Percentiles rank a stretch among this genome's conserved stretches.
These are phyloP conservation scores for Oceanites oceanicus DNA, from an alignment of 2,113 vertebrate species.

Conservation along the genomic window DNA sequence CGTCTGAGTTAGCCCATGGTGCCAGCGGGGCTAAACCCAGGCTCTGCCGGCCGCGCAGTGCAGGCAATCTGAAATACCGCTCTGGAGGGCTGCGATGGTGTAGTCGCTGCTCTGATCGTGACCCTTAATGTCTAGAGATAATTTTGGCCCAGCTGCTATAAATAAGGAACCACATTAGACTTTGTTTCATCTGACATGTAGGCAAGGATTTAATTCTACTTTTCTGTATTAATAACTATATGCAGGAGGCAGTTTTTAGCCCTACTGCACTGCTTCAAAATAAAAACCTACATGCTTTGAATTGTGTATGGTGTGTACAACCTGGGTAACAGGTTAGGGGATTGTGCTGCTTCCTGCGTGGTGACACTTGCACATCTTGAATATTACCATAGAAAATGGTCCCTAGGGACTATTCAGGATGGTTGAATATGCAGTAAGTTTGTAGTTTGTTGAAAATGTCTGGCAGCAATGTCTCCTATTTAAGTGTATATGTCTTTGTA, in stretches of 20 bases:
- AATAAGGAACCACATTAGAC: not conserved
- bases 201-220: not conserved
- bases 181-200: not conserved
- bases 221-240: not conserved
- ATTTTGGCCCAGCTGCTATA: not conserved
- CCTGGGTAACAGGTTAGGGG: not conserved
- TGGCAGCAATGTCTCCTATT: not conserved
- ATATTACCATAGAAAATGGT: not conserved
- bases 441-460: not conserved
- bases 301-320: not conserved
- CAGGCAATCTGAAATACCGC: not conserved
- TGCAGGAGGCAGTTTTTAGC: not conserved
- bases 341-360: not conserved
- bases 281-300: not conserved
- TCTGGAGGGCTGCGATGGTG: not conserved
- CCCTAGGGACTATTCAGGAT: not conserved
- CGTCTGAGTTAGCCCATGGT: accelerated
- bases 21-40: not conserved
- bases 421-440: not conserved
- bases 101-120: accelerated
- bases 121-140: not conserved
- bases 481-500: not conserved
- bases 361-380: not conserved
- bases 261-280: not conserved
- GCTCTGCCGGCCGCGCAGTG: not conserved